These are phyloP conservation scores for Zaprionus obscuricornis DNA, from an alignment of 2,888 invertebrate genomes.

Conservation along the genomic window DNA sequence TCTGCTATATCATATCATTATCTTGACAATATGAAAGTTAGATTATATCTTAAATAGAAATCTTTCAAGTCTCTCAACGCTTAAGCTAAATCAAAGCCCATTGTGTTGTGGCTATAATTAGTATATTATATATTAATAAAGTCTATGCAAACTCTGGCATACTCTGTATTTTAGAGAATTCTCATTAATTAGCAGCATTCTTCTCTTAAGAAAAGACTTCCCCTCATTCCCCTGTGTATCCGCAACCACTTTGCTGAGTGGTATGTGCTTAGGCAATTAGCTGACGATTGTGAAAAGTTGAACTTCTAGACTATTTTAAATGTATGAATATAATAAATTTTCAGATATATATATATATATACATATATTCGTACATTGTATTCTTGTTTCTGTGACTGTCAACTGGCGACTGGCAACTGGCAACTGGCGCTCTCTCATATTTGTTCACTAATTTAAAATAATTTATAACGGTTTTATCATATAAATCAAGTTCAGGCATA, in stretches of 20 bases:
- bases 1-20: too few relatives aligned
- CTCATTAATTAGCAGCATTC: slow-evolving; percentile 25
- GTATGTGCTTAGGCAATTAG: slow-evolving; percentile 28
- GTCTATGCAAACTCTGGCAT: too few relatives aligned
- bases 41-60: too few relatives aligned
- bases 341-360: background rate
- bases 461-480: slow-evolving; percentile 61
- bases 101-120: too few relatives aligned
- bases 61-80: too few relatives aligned
- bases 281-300: slow-evolving; percentile 18
- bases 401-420: slow-evolving; percentile 4
- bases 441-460: slow-evolving; percentile 53
- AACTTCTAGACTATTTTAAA: background rate
- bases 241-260: too few relatives aligned
- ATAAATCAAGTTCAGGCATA: slow-evolving; percentile 69
- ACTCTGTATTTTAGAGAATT: too few relatives aligned
- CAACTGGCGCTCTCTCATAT: slow-evolving; percentile 63
- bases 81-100: too few relatives aligned
- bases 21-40: too few relatives aligned
- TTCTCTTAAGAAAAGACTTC: slow-evolving; percentile 4
- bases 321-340: background rate
- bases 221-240: too few relatives aligned
- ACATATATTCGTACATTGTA: background rate
- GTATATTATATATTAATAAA: too few relatives aligned
- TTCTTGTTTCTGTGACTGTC: background rate